These are phyloP conservation scores for Meiosimyza decipiens DNA, from an alignment of 2,888 invertebrate genomes.

Conservation along the genomic window DNA sequence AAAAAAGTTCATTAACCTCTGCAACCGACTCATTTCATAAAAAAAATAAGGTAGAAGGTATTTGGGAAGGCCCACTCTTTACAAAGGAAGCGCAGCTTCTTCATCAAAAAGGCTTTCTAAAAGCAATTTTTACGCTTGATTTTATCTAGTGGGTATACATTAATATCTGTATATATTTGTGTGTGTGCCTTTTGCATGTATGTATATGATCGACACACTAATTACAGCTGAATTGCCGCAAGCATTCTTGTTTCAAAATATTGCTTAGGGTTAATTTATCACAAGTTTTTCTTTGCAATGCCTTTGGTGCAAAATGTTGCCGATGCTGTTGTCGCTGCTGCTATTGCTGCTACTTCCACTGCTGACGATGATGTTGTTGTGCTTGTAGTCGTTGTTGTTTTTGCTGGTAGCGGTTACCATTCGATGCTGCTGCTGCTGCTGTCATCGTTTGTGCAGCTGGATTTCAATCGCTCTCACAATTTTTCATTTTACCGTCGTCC, in stretches of 20 bases:
- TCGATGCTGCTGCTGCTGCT: conserved; percentile 31
- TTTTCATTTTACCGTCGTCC: conserved; percentile 3
- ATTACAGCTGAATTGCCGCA: conserved; percentile 62
- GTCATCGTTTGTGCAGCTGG: conserved; percentile 31
- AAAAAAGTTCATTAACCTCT: no score
- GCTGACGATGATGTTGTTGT: conserved; percentile 44
- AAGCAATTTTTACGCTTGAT: no score
- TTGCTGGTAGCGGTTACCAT: conserved; percentile 49
- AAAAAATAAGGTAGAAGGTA: no score
- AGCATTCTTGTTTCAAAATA: conserved; percentile 61
- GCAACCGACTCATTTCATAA: no score
- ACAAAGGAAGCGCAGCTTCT: no score
- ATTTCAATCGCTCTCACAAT: neutral
- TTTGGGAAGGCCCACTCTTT: no score
- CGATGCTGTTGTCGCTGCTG: conserved; percentile 36
- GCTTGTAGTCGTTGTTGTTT: conserved; percentile 46
- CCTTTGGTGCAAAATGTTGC: conserved; percentile 58
- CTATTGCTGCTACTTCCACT: conserved; percentile 43
- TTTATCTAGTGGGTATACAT: neutral
- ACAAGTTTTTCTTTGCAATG: conserved; percentile 65
- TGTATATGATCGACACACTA: conserved; percentile 47
- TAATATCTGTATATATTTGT: conserved; percentile 13
- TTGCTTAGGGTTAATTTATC: conserved; percentile 60
- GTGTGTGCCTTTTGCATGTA: conserved; percentile 31
- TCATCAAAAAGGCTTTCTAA: no score